A percentile compares a stretch with the other conserved stretches of the same genome.
Conservation (phyloP, 2,113 vertebrate genomes). For the Upupa epops region DNA sequence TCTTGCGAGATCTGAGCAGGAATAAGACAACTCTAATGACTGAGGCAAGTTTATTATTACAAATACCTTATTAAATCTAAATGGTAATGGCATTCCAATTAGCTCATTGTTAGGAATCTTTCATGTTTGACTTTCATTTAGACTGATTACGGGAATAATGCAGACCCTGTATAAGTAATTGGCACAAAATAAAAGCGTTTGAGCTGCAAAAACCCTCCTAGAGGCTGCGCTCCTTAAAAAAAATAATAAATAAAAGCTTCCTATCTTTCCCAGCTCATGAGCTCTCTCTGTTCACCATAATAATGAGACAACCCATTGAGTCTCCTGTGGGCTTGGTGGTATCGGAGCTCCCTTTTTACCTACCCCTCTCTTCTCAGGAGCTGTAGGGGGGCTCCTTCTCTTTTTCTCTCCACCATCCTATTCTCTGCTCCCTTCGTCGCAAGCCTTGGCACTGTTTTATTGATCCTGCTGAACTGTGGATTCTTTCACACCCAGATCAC, state of each 20-base stretch:
- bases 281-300: slow-evolving; percentile 64
- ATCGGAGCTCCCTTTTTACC: slow-evolving; percentile 56
- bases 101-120: slow-evolving; percentile 72
- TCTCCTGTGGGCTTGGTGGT: slow-evolving; percentile 61
- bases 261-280: slow-evolving; percentile 71
- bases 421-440: slow-evolving; percentile 19
- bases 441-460: slow-evolving; percentile 39
- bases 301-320: slow-evolving; percentile 73
- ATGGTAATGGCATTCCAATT: slow-evolving; percentile 72
- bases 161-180: slow-evolving; percentile 71
- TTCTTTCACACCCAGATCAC: slow-evolving; percentile 59
- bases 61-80: slow-evolving; percentile 73
- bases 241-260: slow-evolving; percentile 69
- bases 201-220: slow-evolving; percentile 69
- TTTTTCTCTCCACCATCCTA: slow-evolving; percentile 52
- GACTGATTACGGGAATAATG: slow-evolving; percentile 71
- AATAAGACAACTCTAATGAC: slow-evolving; percentile 62
- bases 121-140: slow-evolving; percentile 74
- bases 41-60: slow-evolving; percentile 67
- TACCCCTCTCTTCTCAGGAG: slow-evolving; percentile 62
- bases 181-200: slow-evolving; percentile 69
- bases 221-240: slow-evolving; percentile 52
- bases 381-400: slow-evolving; percentile 61
- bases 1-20: slow-evolving; percentile 51
- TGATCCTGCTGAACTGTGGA: slow-evolving; percentile 36